Base-by-base conservation (phyloP, 1,140 invertebrate genomes). In the Drosophila varians region DNA sequence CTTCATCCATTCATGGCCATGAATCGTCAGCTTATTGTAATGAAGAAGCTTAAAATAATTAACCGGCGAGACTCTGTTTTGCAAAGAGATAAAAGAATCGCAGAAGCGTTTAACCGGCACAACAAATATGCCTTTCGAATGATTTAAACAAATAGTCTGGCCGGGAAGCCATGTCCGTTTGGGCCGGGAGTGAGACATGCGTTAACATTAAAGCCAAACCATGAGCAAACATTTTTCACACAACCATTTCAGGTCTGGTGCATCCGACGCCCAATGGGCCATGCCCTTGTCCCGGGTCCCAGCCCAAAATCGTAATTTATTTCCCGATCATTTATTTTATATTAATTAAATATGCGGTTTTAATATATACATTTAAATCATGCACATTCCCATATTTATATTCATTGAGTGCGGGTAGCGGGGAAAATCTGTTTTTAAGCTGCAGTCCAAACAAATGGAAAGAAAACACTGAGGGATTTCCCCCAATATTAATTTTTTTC, bases 271-370 rank as follows among this genome's bases (percentile, higher is more conserved):
- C 23, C 12, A 14, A 14, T 12, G 23, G 23, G 7, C 46, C 14
- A 14, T 34, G 45, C 31, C 45, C 31, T 38, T 26, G 21, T 38
- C 11, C 12, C 9, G 36, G n/a, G n/a, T 26, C 23, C 23, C 56
- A 11, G 19, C 48, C 46, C 34, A 16, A 52, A 48, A 38, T 12
- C 61, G 49, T 73, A 62, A 86, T 79, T 84, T 80, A 87, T 87
- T 77, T 86, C 55, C 52, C 80, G 68, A 86, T 86, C 54, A 86
- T 86, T 87, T 86, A 86, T 80, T 86, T 86, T 77, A 61, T 86
- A 87, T 86, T 87, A 86, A 86, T 86, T 87, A 86, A 87, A 87
- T 86, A 77, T 74, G 60, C 60, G 80, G 57, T 64, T 73, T 64
- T 61, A 53, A 55, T 58, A 23, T 45, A 62, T 34, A 61, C 45